Conservation (phyloP, 37 sponge, comb jelly and placozoan genomes). For the Beroe ovata region DNA sequence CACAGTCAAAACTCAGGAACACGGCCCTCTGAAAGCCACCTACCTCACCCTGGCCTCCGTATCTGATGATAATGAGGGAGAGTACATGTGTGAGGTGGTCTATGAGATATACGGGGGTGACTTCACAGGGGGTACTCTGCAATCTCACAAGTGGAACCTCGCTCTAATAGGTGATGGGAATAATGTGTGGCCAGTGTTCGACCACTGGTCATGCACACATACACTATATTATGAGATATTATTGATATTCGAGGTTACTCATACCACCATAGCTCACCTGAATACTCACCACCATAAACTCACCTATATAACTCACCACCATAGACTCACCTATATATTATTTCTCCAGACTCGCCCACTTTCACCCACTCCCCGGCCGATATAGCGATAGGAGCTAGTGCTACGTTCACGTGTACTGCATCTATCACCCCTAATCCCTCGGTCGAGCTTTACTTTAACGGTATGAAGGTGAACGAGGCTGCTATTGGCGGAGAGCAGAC, state of each 20-base stretch:
- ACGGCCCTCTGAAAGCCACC: background rate
- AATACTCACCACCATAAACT: no score
- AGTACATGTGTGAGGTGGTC: background rate
- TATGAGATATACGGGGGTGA: background rate
- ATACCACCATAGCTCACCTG: no score
- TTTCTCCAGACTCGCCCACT: no score
- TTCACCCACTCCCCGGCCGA: no score
- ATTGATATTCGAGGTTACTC: no score
- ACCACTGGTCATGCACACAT: no score
- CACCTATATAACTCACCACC: no score
- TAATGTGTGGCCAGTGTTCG: no score
- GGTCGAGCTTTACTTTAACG: background rate
- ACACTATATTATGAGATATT: no score
- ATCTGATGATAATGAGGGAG: background rate
- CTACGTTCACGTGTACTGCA: slow-evolving; percentile 34
- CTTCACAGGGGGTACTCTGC: background rate
- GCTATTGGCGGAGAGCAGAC: slow-evolving; percentile 11
- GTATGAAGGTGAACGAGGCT: background rate
- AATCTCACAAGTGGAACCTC: background rate
- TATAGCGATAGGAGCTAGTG: background rate
- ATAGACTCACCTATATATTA: no score
- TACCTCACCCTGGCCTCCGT: background rate
- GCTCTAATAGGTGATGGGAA: no score
- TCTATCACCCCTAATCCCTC: slow-evolving; percentile 22
- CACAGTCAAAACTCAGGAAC: background rate